Evolutionary conservation across 2,888 invertebrate species (phyloP), one percentile per base, ranked within the genome.

Genomic region (Noctua janthe): DNA sequence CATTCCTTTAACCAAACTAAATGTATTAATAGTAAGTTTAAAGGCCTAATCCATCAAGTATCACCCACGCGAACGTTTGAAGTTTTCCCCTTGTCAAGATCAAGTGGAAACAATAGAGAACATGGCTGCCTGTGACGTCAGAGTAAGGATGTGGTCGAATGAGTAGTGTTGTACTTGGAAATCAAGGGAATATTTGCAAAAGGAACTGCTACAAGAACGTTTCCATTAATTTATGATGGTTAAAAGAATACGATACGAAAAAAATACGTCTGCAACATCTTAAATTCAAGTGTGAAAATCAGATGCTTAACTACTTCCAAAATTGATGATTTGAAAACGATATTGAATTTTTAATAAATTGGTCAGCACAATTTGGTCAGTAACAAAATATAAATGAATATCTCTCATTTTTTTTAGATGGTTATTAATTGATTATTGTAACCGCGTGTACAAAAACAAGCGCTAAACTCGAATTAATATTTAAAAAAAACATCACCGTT

Each of bases 61-160:
- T 81, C 54, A 72, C 49, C 81, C n/a, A 64, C 64, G n/a, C 49
- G 29, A 75, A 20, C 72, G 72, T 85, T 83, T 85, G 81, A 83
- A 69, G 81, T 75, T 85, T 39, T 64, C 62, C 64, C 69, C 69
- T 72, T 69, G 75, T 85, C 72, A 85, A 72, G 81, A 64, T 72
- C 69, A 81, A 74, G 62, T 49, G 49, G 56, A 49, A 71, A 56
- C 78, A 80, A 72, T 82, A 54, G 29, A 43, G 17, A 59, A 78
- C 54, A 59, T 59, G 78, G 29, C 80, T 78, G 82, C 56, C 29
- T 67, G 49, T 75, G 83, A 59, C 76, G 67, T 75, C 43, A 66
- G 43, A 49, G 13, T 76, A 76, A n/a, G 51, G 51, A 83, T 62
- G 59, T 20, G 54, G 54, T 49, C 23, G 8, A n/a, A n/a, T n/a